phyloP scores from a whole-genome alignment of 2,888 invertebrate species.

The Tethea ocularis region DNA sequence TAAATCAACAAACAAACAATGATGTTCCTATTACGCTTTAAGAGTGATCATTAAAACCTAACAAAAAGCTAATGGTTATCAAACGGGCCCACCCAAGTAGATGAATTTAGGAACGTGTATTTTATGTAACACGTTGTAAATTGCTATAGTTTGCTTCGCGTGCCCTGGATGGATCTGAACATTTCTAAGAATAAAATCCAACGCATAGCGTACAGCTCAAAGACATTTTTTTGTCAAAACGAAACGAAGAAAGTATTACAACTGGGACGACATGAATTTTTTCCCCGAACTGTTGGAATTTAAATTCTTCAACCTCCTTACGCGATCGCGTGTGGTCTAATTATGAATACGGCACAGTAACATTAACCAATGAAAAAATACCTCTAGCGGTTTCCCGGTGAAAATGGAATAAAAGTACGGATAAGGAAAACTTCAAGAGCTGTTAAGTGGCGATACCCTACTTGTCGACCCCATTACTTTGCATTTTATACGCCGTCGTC shows the following conservation, averaged over 20 bases:
- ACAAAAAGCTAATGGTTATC: constrained; percentile 76
- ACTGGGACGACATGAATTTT: constrained; percentile 69
- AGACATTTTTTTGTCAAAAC: constrained; percentile 72
- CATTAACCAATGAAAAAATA: constrained; percentile 48
- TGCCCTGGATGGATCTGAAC: constrained; percentile 50
- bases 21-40: constrained; percentile 57
- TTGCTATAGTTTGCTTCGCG: constrained; percentile 64
- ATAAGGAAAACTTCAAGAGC: constrained; percentile 60
- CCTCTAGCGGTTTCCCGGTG: constrained; percentile 50
- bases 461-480: constrained; percentile 55
- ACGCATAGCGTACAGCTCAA: constrained; percentile 70
- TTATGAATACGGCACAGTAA: constrained; percentile 68
- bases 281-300: constrained; percentile 74
- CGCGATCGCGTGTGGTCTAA: constrained; percentile 81
- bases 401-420: constrained; percentile 60
- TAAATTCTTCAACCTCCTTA: constrained; percentile 73
- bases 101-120: constrained; percentile 67
- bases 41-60: constrained; percentile 68
- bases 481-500: constrained; percentile 50
- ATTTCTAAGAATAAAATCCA: constrained; percentile 68
- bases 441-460: constrained; percentile 62
- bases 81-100: constrained; percentile 77
- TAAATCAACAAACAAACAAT: constrained; percentile 60
- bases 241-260: constrained; percentile 74
- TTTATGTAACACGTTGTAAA: constrained; percentile 76